Conservation (phyloP, 2,888 invertebrate species). For the Coleophora deauratella region DNA sequence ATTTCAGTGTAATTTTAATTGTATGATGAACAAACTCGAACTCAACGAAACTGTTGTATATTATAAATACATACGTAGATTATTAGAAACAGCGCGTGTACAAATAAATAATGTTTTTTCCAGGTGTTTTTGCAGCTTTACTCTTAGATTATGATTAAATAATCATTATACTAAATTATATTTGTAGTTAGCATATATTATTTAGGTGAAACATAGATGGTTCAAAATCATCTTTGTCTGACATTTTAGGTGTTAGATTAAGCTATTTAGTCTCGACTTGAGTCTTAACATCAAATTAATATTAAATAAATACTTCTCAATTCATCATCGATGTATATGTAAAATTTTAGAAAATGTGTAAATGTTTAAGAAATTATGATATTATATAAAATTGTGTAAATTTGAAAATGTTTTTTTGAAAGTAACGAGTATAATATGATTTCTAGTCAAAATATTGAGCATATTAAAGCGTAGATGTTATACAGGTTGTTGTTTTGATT, state of each 20-base stretch:
- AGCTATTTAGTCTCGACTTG: conserved; percentile 32
- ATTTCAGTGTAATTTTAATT: too few species aligned
- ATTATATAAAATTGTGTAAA: conserved; percentile 67
- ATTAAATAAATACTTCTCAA: conserved; percentile 15
- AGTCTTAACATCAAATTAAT: conserved; percentile 33
- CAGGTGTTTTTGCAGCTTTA: too few species aligned
- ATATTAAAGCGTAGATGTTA: conserved; percentile 69
- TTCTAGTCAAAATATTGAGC: conserved; percentile 75
- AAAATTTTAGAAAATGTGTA: conserved; percentile 65
- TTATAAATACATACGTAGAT: too few species aligned
- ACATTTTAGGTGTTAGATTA: conserved; percentile 33
- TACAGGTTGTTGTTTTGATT: too few species aligned
- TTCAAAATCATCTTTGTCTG: conserved; percentile 48
- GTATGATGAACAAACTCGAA: too few species aligned
- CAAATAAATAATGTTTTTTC: not conserved
- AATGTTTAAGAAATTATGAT: conserved; percentile 65
- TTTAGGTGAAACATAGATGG: conserved; percentile 23
- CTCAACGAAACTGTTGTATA: too few species aligned
- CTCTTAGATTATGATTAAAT: too few species aligned
- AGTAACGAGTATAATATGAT: conserved; percentile 69
- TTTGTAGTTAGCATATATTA: too few species aligned
- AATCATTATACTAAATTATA: too few species aligned
- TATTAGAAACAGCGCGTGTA: conserved; percentile 16
- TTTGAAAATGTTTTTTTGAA: conserved; percentile 65
- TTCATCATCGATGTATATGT: conserved; percentile 64